Percentiles rank a stretch among this genome's conserved stretches.
Conservation (phyloP, 2,113 vertebrate species). For the Elgaria multicarinata region DNA sequence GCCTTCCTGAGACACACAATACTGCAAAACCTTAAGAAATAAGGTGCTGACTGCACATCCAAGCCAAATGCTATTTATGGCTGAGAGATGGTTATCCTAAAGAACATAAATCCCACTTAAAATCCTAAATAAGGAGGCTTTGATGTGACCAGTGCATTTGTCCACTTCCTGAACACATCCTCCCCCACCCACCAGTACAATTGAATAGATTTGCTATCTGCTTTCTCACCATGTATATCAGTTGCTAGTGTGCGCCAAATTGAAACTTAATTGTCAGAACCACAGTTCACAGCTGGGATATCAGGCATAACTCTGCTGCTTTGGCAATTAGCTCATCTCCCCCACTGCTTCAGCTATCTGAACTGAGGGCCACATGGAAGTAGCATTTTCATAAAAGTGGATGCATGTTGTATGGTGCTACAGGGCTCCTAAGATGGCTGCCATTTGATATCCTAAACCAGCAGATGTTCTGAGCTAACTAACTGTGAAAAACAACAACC, state of each 20-base stretch:
- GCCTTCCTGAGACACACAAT: background rate
- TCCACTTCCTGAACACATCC: background rate
- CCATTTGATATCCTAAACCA: background rate
- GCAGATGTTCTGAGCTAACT: background rate
- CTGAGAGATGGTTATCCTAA: background rate
- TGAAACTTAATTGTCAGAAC: slow-evolving; percentile 19
- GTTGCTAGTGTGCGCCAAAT: background rate
- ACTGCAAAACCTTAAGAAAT: slow-evolving; percentile 41
- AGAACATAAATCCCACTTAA: slow-evolving; percentile 9
- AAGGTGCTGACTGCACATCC: slow-evolving; percentile 12
- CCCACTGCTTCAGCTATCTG: slow-evolving; percentile 1
- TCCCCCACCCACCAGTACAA: background rate
- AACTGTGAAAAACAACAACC: background rate
- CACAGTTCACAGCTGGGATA: slow-evolving; percentile 24
- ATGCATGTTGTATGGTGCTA: background rate
- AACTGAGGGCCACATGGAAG: background rate
- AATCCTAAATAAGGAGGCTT: background rate
- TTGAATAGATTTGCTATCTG: slow-evolving; percentile 3
- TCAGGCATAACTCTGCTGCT: slow-evolving; percentile 6
- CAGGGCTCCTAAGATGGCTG: background rate
- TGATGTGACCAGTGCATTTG: background rate
- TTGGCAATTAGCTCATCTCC: slow-evolving; percentile 24
- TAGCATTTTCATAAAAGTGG: background rate
- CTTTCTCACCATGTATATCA: slow-evolving; percentile 22
- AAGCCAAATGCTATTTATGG: slow-evolving; percentile 5